Base-by-base conservation (phyloP, 2,797 vertebrate species). In the Rallus crepitans region DNA sequence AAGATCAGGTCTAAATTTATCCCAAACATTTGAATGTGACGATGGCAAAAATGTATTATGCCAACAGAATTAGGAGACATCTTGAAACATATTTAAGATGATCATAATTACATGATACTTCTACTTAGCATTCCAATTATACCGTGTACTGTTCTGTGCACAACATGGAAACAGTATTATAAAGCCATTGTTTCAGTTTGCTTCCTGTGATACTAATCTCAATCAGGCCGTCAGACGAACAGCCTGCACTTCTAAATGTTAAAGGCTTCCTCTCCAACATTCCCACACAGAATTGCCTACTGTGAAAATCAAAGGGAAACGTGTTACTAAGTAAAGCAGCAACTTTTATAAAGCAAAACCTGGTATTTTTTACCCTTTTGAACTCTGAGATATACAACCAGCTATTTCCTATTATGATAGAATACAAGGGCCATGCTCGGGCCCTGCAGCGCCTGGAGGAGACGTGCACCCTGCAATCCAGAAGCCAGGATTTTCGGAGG, bases 191-290 rank as follows among this genome's bases (percentile, higher is more conserved):
- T 98, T 98, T 94, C 91, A 94, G 93, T 97, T 96, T 86, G 96
- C 96, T 98, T 98, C 98, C 98, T 98, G 98, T 71, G 98, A 98
- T 98, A 97, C 33, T 95, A 97, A 98, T 98, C 98, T 98, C 97
- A 97, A 90, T 97, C 84, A 95, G 76, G 96, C 94, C 93, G 69
- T 95, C 94, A 96, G 97, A 97, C 96, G 91, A 97, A 95, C 95
- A 97, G 97, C 97, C 97, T 96, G 96, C 90, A 90, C 97, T 97
- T 97, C 97, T 98, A 96, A 97, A 97, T 75, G 77, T 95, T 93
- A 94, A 97, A 98, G 96, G 97, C 97, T 98, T 98, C 98, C 98
- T 98, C 97, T 98, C 97, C 95, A 97, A 94, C 97, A 97, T 98
- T 98, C 97, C 97, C 98, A 98, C 97, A 97, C 97, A 97, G 89